phyloP scores from a whole-genome alignment of 2,113 vertebrate genomes.

The Sphyrna mokarran region DNA sequence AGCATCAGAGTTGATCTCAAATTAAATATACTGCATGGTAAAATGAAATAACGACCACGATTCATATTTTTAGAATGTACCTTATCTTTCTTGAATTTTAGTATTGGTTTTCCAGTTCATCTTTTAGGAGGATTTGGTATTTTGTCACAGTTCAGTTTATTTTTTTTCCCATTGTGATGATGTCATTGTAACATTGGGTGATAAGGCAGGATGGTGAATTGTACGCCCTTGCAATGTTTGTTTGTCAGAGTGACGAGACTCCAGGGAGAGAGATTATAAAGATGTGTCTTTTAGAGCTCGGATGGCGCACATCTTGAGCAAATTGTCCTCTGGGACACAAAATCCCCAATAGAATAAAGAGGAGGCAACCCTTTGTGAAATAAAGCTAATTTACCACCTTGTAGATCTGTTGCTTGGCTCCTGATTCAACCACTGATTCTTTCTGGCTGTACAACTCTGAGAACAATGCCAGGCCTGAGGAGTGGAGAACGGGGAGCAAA shows the following conservation, averaged over 20 bases:
- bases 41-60: neutral
- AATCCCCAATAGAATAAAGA: neutral
- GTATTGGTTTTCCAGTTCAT: neutral
- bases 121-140: neutral
- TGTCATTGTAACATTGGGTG: neutral
- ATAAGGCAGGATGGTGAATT: neutral
- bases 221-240: neutral
- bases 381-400: neutral
- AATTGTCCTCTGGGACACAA: neutral
- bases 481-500: neutral
- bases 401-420: neutral
- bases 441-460: neutral
- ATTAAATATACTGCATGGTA: neutral
- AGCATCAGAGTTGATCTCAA: neutral
- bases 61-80: neutral
- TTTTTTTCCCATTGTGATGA: neutral
- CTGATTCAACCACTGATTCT: neutral
- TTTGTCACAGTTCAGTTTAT: neutral
- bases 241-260: neutral
- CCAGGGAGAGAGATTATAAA: neutral
- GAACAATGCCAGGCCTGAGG: neutral
- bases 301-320: neutral
- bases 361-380: neutral
- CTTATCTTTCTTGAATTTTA: neutral
- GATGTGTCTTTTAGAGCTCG: neutral